A percentile compares a stretch with the other conserved stretches of the same genome.
Evolutionary conservation across 2,797 vertebrate species (phyloP).

Genomic region (Anas capensis): DNA sequence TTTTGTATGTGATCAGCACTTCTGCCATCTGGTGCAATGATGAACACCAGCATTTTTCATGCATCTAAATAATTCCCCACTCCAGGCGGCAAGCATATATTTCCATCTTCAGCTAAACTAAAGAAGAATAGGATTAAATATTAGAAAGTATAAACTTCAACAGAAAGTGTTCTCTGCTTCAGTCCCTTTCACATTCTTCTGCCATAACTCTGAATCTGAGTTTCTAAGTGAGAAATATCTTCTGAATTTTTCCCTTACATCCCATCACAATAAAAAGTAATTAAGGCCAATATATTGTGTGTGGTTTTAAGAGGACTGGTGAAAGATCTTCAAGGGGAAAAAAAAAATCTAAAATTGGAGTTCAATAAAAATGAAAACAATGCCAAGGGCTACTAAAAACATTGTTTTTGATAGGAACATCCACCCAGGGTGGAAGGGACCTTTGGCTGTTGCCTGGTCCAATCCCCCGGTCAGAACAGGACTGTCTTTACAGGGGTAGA

Average conservation of each 20-base stretch:
- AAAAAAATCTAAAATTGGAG: not conserved
- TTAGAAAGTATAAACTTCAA: not conserved
- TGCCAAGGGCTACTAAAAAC: not conserved
- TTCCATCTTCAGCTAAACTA: not conserved
- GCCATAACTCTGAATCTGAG: not conserved
- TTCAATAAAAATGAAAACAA: not conserved
- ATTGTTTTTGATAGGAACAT: not conserved
- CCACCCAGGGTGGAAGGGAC: not conserved
- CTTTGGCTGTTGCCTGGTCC: not conserved
- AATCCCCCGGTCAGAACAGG: not conserved
- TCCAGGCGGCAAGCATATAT: not conserved
- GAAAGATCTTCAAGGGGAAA: not conserved
- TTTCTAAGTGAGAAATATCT: not conserved
- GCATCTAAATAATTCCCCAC: not conserved
- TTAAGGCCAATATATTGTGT: not conserved
- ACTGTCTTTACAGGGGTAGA: not conserved
- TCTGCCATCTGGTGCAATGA: conserved; percentile 2
- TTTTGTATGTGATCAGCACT: conserved; percentile 10
- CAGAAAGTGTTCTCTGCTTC: not conserved
- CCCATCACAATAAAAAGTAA: not conserved
- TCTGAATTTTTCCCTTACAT: not conserved
- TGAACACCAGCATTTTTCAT: not conserved
- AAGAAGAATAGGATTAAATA: not conserved
- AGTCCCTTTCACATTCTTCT: not conserved
- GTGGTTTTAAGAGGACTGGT: not conserved